Evolutionary conservation across 2,113 vertebrate genomes (phyloP), one percentile per base, ranked within the genome.

Genomic region (Misgurnus mizolepis): DNA sequence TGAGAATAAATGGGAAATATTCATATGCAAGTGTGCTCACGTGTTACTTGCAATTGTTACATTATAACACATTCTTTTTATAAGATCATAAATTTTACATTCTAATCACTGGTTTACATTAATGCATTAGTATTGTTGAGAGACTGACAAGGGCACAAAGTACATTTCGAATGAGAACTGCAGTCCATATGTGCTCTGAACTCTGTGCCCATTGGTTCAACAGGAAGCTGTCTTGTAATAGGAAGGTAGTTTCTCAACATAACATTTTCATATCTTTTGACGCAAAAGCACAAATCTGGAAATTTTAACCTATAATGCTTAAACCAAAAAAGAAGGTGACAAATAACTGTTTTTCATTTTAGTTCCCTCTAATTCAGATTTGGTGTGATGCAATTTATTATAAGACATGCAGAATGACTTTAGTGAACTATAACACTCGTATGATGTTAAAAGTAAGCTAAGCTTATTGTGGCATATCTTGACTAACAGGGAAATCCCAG

Each of bases 221-320:
- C 75, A 89, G 89, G 87, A 91, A 91, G 86, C 66, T 61, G 58
- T n/a, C 79, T 81, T 49, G 70, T 68, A 68, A 49, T 49, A 81
- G 89, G 88, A 91, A 90, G 76, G 58, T 61, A 41, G 69, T 92
- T 89, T 90, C 90, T 87, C 88, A 92, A 92, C 87, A 81, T 67
- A n/a, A 76, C 81, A 89, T 73, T 6, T 43, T 64, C 22, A 39
- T 14, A 60, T 58, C 76, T 39, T 67, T 67, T 56, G 69, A 81
- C 40, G 55, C 79, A 62, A 34, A 64, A 34, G 43, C 66, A 10
- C 55, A 15, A 61, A 61, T 14, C 5, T 22, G 49, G 14, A 43
- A 78, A 49, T 61, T 67, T 41, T 43, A 55, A 17, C 27, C 15
- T 41, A 40, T 53, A 7, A 34, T 0, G 0, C 8, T 47, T 22